Evolutionary conservation across 2,113 vertebrate species (phyloP), one percentile per base, ranked within the genome.

Genomic region (Scomber colias): DNA sequence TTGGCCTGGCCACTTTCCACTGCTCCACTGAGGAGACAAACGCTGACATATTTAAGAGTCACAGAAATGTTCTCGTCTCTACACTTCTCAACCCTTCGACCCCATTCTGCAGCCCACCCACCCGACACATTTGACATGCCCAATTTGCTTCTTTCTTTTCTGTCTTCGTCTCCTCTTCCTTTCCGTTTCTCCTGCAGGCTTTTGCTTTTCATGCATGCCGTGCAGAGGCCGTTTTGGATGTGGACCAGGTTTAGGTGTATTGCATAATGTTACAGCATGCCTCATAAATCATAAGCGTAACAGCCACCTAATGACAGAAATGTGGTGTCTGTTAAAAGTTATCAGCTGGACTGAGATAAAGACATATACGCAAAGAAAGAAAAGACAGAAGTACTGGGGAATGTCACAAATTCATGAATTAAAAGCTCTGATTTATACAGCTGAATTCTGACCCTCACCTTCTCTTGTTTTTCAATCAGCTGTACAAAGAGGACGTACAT

Each of bases 401-500:
- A 27, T 14, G 7, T 76, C 9, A 11, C 24, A 49, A 35, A 10
- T 4, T 57, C 14, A 14, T 31, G 3, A 11, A 14, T 49, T 65
- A 40, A 69, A 57, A 19, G 11, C 50, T 45, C 4, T 12, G 10
- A 30, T 17, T 27, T 4, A 4, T 4, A 6, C 3, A 1, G 12
- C n/a, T 19, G 0, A 54, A 46, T 30, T 81, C 40, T 79, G 16
- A 57, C 15, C 9, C 27, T 11, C 10, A 0, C 53, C 1, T 19
- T 72, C 24, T 82, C 2, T 79, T 67, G 40, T 77, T 67, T 27
- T 60, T 57, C 49, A 44, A 2, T 9, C 89, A 97, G 96, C 96
- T 17, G 96, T 97, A 1, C 96, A 97, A 74, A 92, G 96, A 24
- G 96, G 96, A 21, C 95, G 96, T 13, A 94, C 95, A 80, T 95